Base-by-base conservation (phyloP, 92 coral and sea anemone genomes). In the Porites evermanni region DNA sequence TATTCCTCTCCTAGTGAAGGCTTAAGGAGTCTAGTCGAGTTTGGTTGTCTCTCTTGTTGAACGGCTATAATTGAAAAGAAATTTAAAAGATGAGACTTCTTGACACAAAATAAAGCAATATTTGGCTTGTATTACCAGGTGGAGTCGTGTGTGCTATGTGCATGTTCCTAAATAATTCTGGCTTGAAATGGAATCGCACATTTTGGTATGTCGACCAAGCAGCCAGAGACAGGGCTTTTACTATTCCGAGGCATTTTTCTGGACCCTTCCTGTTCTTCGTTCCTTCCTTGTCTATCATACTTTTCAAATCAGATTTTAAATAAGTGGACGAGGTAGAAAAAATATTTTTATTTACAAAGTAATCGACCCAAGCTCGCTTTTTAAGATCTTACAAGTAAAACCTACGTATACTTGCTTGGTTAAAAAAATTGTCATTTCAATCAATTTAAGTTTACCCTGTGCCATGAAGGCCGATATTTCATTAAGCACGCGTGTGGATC, bases 31-130 rank as follows among this genome's bases (percentile, higher is more conserved):
- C 99, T 94, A 52, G 96, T 87, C 14, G 99, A 97, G 80, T 97
- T 97, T 1, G 99, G 99, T 71, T 97, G 99, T 47, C 99, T 80
- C 67, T 97, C 99, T 74, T 97, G 99, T 53, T 97, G 99, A 8
- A 97, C 99, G 3, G 99, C 99, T 97, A 52, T 12, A 89, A 77
- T 18, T 64, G 47, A 38, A 38, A 38, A 5, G 47, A 38, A 38
- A 38, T 38, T 38, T 38, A 4, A 38, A 38, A 38, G 47, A 38
- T 38, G 47, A 38, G 47, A 38, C 47, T 38, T 38, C 47, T 4
- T 38, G 6, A 4, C 4, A 38, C 47, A 38, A 38, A 38, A 38
- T 38, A 38, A 4, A 4, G 47, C 0, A 4, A 38, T 38, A 38
- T 38, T 38, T 38, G 47, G 47, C 47, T 38, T 38, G 47, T 38